A percentile compares a stretch with the other conserved stretches of the same genome.
phyloP scores from a whole-genome alignment of 2,888 invertebrate species.

The Tenthredo distinguenda region DNA sequence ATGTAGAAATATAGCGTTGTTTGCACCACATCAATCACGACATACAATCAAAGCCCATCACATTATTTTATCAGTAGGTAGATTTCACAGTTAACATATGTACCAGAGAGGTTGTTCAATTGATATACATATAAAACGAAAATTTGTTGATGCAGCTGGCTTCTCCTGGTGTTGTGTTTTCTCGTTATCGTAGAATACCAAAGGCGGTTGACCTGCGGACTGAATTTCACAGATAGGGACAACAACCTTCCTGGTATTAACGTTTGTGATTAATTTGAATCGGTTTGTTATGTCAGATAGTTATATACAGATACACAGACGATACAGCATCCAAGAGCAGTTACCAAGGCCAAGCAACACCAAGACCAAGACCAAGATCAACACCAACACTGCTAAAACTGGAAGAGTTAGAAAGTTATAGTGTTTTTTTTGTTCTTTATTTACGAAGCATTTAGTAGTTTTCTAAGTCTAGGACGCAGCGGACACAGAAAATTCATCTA shows the following conservation, averaged over 20 bases:
- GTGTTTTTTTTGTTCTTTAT: conserved; percentile 8
- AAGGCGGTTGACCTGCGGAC: not conserved
- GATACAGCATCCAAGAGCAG: conserved; percentile 64
- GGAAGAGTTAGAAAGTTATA: conserved; percentile 50
- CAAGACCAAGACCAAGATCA: conserved; percentile 70
- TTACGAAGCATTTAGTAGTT: conserved; percentile 45
- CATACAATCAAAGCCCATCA: conserved; percentile 48
- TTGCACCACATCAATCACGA: conserved; percentile 38
- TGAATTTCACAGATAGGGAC: not conserved
- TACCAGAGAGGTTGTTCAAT: conserved; percentile 49
- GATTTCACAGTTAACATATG: not conserved
- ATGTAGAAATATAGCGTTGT: not conserved
- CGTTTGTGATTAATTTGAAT: not conserved
- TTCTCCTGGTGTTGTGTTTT: not conserved
- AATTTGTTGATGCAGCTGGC: not conserved
- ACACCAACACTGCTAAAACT: conserved; percentile 48
- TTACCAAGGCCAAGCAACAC: conserved; percentile 76
- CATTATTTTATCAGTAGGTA: conserved; percentile 16
- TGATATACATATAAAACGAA: not conserved
- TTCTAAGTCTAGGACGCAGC: conserved; percentile 54
- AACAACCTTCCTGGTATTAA: conserved; percentile 43
- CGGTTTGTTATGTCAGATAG: not conserved
- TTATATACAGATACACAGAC: conserved; percentile 48
- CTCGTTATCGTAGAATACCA: not conserved
- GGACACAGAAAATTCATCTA: conserved; percentile 57